Conservation (phyloP, 2,797 vertebrate species). For the Setipinna tenuifilis region DNA sequence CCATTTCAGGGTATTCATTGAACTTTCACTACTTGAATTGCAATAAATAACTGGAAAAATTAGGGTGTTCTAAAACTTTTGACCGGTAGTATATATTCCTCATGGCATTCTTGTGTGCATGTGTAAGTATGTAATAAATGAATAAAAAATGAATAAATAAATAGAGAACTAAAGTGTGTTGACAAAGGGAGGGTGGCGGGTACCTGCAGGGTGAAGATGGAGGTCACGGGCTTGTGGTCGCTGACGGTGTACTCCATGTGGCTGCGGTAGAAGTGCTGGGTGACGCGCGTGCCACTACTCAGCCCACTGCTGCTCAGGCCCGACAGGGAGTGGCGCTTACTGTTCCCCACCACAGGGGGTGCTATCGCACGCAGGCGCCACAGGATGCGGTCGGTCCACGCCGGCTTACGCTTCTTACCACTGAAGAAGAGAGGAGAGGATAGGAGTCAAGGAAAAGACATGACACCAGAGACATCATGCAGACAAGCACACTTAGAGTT, state of each 20-base stretch:
- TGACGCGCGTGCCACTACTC: conserved; percentile 79
- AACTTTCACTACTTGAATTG: no score
- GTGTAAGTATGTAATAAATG: no score
- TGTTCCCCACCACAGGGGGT: conserved; percentile 43
- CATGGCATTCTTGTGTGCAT: no score
- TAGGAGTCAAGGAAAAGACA: neutral
- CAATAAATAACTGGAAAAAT: no score
- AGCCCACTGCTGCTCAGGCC: conserved; percentile 49
- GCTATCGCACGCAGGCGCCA: conserved; percentile 87
- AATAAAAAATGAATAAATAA: no score
- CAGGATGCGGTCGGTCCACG: conserved; percentile 96
- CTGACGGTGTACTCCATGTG: conserved; percentile 94
- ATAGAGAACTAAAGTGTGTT: no score
- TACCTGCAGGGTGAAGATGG: conserved; percentile 92
- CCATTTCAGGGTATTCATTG: no score
- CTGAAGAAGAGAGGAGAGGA: conserved; percentile 63
- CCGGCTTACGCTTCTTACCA: conserved; percentile 95
- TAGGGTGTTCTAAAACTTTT: no score
- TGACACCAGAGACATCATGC: no score
- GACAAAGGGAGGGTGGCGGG: neutral
- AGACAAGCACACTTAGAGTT: no score
- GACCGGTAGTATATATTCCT: no score
- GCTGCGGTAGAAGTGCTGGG: conserved; percentile 90
- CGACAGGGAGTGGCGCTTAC: conserved; percentile 70
- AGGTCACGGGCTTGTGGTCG: conserved; percentile 95